Conservation (phyloP, 2,797 vertebrate species). For the Sternarchorhynchus goeldii region DNA sequence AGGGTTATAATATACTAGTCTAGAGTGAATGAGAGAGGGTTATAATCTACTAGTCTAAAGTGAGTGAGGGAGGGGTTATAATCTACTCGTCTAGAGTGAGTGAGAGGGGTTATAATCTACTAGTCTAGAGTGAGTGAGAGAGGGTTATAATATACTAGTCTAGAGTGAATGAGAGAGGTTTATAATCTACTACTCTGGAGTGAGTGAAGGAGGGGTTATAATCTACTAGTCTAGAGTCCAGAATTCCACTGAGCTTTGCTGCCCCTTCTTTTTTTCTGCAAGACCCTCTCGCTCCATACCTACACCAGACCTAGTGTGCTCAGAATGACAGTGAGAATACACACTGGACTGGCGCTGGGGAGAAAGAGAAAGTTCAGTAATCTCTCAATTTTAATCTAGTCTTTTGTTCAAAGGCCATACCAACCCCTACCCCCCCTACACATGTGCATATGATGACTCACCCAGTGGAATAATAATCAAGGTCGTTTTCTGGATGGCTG, state of each 20-base stretch:
- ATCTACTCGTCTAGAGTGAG: conserved; percentile 36
- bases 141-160: too few species aligned
- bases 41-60: conserved; percentile 35
- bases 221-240: conserved; percentile 45
- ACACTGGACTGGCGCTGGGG: conserved; percentile 66
- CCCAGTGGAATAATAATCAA: conserved; percentile 49
- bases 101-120: conserved; percentile 9
- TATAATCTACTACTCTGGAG: not conserved
- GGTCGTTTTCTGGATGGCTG: conserved; percentile 46
- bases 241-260: conserved; percentile 54
- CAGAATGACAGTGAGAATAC: conserved; percentile 64
- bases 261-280: conserved; percentile 71
- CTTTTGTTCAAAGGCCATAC: conserved; percentile 69
- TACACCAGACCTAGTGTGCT: conserved; percentile 70
- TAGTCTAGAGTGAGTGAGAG: conserved; percentile 34
- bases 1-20: conserved; percentile 34
- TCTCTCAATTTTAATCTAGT: conserved; percentile 67
- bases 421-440: conserved; percentile 61
- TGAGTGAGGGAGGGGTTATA: conserved; percentile 31
- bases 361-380: conserved; percentile 71
- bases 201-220: conserved; percentile 31
- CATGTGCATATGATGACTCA: conserved; percentile 55
- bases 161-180: too few species aligned
- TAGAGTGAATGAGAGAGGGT: conserved; percentile 27
- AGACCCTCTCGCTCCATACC: conserved; percentile 48